Evolutionary conservation across 2,113 vertebrate species (phyloP), one percentile per base, ranked within the genome.

Genomic region (Orientallactaga bullata): DNA sequence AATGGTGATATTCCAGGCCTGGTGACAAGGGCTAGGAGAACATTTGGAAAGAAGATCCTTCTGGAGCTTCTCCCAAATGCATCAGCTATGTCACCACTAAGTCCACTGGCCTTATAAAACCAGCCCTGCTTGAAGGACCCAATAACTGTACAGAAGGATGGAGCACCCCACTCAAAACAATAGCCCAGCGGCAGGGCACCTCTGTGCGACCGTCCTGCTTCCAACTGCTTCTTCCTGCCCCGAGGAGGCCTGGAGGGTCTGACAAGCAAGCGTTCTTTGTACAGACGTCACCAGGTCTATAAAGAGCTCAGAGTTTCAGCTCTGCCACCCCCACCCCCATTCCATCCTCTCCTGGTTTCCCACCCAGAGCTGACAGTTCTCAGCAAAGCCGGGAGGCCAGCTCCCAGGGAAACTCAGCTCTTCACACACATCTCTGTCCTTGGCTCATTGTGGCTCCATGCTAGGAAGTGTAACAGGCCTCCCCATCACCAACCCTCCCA

Each of bases 351-450:
- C 85, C 90, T 4, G 78, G 32, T 63, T 88, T 94, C 78, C 88
- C 32, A 65, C n/a, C 2, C 15, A 26, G 18, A 90, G 74, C 66
- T 73, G 72, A 37, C 23, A 5, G 47, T 26, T 73, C 58, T 35
- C 39, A 92, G 95, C 77, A 58, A 10, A 10, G 66, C 60, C 35
- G 63, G 47, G 77, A 95, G 93, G 90, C 58, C 81, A 74, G 58
- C 74, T 28, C 35, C 16, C 74, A 58, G 88, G 88, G 65, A 69
- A 63, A 58, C 76, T 86, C 90, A 47, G 35, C 77, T 89, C 93
- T 91, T 81, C 77, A 71, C 61, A 23, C 9, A n/a, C 51, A 47
- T 39, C n/a, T 73, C 88, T 82, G 89, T 89, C 89, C 95, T 95
- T 96, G 95, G 87, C 58, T 94, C 69, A 32, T 35, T 61, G 72